Base-by-base conservation (phyloP, 2,888 invertebrate genomes). In the Sphaerophoria taeniata region DNA sequence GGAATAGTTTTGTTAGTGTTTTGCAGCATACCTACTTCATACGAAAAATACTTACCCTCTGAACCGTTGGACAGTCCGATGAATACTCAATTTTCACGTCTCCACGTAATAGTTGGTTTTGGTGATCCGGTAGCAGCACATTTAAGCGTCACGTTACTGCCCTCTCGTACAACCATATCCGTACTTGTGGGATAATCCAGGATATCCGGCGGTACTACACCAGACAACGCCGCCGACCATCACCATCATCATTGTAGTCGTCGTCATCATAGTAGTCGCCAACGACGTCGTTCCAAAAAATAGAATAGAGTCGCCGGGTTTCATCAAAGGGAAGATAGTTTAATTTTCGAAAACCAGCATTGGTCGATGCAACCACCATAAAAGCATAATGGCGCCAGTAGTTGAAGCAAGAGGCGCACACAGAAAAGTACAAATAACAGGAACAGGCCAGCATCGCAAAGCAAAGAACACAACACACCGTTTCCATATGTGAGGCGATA, bases 111-210 rank as follows among this genome's bases (percentile, higher is more conserved):
- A 89, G 95, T 95, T 47, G 98, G 98, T 89, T 94, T 94, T 34
- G 98, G 98, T 69, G 96, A 96, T 84, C 98, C 97, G 61, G 95
- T 96, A 70, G 97, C 98, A 71, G 97, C 96, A 91, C 98, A 98
- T 88, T 95, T 94, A 84, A 98, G 93, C 90, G 96, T 96, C 89
- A 98, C 96, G 88, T 97, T 96, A 83, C 96, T 95, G 53, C 97
- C 97, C 93, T 98, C 98, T 88, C 96, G 93, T 67, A 96, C 97
- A 61, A 96, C 96, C 95, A 97, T 96, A 92, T 97, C 97, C 31
- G 96, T 95, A 90, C 96, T 96, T 71, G 97, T 97, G 85, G 96
- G 95, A 89, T 96, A 95, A 92, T 97, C 97, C 90, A 97, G 92
- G 91, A 97, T 97, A 92, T 97, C 97, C 75, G 97, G 97, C 80